Percentiles rank a stretch among this genome's conserved stretches.
Evolutionary conservation across 2,888 invertebrate genomes (phyloP).

Genomic region (Labia minor): DNA sequence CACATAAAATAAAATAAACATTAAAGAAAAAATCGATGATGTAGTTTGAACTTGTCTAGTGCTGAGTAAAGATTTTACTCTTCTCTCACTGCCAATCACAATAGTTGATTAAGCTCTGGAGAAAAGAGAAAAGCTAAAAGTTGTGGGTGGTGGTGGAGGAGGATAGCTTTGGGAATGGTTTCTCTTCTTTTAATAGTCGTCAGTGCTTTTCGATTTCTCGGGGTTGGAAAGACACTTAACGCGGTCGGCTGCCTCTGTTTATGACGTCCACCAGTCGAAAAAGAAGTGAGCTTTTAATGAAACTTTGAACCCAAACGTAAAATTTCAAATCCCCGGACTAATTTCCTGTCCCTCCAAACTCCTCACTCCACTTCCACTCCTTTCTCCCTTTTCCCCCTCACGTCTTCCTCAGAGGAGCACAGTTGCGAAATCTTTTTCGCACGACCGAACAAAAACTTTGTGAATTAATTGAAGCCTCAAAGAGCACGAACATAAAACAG

Average conservation of each 20-base stretch:
- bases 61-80: too few relatives aligned
- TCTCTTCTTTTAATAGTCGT: too few relatives aligned
- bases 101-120: too few relatives aligned
- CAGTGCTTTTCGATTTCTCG: not conserved
- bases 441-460: constrained; percentile 8
- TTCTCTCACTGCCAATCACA: too few relatives aligned
- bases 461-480: constrained; percentile 13
- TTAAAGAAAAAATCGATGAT: too few relatives aligned
- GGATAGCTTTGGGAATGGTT: too few relatives aligned
- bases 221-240: not conserved
- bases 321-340: constrained; percentile 13
- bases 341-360: constrained; percentile 1
- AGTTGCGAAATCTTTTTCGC: constrained; percentile 13
- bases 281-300: not conserved
- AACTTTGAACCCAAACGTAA: constrained; percentile 13
- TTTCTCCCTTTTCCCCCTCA: too few relatives aligned
- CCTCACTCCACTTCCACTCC: not conserved
- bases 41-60: too few relatives aligned
- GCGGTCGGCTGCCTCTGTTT: not conserved
- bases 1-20: too few relatives aligned
- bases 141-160: too few relatives aligned
- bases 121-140: too few relatives aligned
- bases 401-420: too few relatives aligned
- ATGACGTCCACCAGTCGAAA: constrained; percentile 7
- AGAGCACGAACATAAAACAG: constrained; percentile 1